Base-by-base conservation (phyloP, 2,888 invertebrate genomes). In the Hydrotaea cyrtoneurina region DNA sequence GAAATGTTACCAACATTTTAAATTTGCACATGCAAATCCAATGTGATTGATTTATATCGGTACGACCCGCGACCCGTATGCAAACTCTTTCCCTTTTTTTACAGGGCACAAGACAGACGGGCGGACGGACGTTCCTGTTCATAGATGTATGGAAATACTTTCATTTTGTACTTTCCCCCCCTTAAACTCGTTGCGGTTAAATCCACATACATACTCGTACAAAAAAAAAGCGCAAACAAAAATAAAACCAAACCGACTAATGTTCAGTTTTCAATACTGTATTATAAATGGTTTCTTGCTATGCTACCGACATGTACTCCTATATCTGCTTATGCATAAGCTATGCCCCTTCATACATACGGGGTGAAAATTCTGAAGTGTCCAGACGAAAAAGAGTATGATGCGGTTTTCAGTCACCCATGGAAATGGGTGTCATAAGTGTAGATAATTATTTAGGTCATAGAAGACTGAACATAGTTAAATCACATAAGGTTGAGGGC, bases 41-140 rank as follows among this genome's bases (percentile, higher is more conserved):
- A 57, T 83, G 55, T 80, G 83, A 80, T 80, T 76, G 83, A 79
- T 83, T 77, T 82, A 59, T 57, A 75, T 77, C 31, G 62, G 0
- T 46, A 15, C 46, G 43, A 66, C 43, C 11, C 36, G 39, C 31
- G 31, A 2, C 31, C 31, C 31, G 31, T 7, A 31, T 31, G 31
- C 21, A 19, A 13, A 66, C 19, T 66, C n/a, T 19, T 10, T 66
- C 17, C 43, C 43, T 17, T 17, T n/a, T n/a, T n/a, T n/a, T n/a
- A n/a, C n/a, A n/a, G n/a, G n/a, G 0, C 64, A 21, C 53, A 53
- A 2, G 15, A 10, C 53, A 53, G 2, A 26, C 59, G 57, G 23
- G 17, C 23, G 23, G 57, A 21, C 57, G 19, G 23, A 57, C 57
- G 19, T 57, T 7, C 43, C 2, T 10, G 15, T 15, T 3, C 3